Conservation (phyloP, 2,113 vertebrate species). For the Crotophaga sulcirostris region DNA sequence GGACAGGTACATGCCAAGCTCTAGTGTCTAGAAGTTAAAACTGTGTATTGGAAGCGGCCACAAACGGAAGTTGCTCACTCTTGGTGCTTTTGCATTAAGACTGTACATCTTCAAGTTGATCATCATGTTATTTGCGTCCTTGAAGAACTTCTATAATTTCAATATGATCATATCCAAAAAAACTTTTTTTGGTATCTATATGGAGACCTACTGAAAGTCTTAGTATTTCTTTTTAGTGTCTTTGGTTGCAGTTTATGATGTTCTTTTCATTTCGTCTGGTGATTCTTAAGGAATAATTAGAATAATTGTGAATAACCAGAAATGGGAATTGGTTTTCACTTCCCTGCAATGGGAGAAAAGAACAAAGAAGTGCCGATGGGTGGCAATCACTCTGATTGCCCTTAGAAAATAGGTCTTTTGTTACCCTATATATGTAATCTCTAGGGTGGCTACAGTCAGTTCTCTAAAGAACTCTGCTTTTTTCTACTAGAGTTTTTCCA, state of each 20-base stretch:
- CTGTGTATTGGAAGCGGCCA: not conserved
- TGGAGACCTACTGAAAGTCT: not conserved
- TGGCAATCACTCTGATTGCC: not conserved
- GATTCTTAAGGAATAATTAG: not conserved
- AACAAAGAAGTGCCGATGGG: not conserved
- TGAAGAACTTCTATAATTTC: not conserved
- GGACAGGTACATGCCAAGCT: fast-evolving
- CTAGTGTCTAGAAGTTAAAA: not conserved
- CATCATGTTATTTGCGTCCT: not conserved
- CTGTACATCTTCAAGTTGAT: fast-evolving
- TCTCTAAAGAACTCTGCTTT: not conserved
- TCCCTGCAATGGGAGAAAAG: not conserved
- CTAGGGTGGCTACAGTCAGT: not conserved
- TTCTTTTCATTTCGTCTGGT: not conserved
- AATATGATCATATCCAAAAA: not conserved
- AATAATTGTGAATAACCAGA: not conserved
- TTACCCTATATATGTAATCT: not conserved
- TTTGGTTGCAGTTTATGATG: not conserved
- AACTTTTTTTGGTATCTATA: not conserved
- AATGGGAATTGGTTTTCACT: not conserved
- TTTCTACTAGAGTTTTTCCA: not conserved
- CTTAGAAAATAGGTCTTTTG: not conserved
- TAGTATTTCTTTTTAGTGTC: fast-evolving
- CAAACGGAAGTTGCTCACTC: not conserved
- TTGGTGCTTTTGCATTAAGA: not conserved